Evolutionary conservation across 1,140 invertebrate genomes (phyloP).

Genomic region (Drosophila teissieri): DNA sequence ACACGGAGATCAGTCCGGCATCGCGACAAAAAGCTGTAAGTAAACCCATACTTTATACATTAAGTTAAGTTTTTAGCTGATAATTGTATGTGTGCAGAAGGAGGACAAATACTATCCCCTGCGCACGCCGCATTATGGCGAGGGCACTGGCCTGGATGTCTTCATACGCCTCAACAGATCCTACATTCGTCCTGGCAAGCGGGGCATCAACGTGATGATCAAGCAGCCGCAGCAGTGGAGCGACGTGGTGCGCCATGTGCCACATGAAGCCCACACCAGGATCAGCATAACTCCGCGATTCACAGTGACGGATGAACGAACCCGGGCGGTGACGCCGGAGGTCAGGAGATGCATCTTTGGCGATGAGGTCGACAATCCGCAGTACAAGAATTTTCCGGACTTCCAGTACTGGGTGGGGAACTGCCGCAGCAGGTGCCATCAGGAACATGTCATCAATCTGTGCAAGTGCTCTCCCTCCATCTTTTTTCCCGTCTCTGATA

Average conservation of each 20-base stretch:
- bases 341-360: slow-evolving; percentile 59
- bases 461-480: slow-evolving; percentile 69
- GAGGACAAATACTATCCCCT: slow-evolving; percentile 65
- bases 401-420: slow-evolving; percentile 72
- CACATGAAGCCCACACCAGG: slow-evolving; percentile 47
- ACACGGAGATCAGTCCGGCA: slow-evolving; percentile 49
- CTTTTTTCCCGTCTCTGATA: slow-evolving; percentile 56
- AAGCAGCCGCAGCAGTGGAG: slow-evolving; percentile 73
- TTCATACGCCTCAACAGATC: slow-evolving; percentile 47
- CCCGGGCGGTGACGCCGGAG: slow-evolving; percentile 34
- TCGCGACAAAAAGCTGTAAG: slow-evolving; percentile 36
- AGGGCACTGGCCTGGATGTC: slow-evolving; percentile 58
- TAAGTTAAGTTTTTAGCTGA: no score
- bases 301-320: slow-evolving; percentile 44
- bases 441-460: slow-evolving; percentile 60
- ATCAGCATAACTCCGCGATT: slow-evolving; percentile 51
- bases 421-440: slow-evolving; percentile 71
- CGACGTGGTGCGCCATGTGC: slow-evolving; percentile 41
- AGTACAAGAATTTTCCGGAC: slow-evolving; percentile 67
- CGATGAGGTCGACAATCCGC: slow-evolving; percentile 54
- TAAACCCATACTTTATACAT: neutral
- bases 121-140: slow-evolving; percentile 52
- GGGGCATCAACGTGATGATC: slow-evolving; percentile 66
- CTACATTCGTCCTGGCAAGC: slow-evolving; percentile 1
- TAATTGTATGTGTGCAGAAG: no score